phyloP scores from a whole-genome alignment of 2,797 vertebrate species.

The Saxicola maurus region DNA sequence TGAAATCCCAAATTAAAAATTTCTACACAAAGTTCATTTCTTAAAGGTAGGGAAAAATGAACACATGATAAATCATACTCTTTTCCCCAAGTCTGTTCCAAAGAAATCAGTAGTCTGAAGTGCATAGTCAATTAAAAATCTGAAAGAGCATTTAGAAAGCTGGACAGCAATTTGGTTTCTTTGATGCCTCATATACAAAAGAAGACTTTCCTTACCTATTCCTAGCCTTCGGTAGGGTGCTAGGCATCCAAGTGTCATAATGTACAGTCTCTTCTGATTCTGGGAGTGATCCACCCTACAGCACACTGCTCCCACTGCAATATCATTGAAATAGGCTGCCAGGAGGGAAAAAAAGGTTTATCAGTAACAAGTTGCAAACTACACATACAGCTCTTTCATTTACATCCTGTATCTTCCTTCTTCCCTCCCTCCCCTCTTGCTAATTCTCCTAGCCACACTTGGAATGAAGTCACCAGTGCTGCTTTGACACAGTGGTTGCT shows the following conservation, averaged over 20 bases:
- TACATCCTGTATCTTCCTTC: not conserved
- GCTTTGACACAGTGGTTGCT: not conserved
- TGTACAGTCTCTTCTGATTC: slow-evolving; percentile 98
- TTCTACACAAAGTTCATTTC: not conserved
- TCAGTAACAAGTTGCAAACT: not conserved
- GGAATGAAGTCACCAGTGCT: not conserved
- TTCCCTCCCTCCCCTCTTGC: not conserved
- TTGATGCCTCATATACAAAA: not conserved
- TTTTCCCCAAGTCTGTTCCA: not conserved
- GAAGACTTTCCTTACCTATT: slow-evolving; percentile 82
- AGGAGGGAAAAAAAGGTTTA: slow-evolving; percentile 18
- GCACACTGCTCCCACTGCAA: slow-evolving; percentile 96
- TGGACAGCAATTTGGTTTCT: not conserved
- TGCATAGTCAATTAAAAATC: not conserved
- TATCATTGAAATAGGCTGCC: slow-evolving; percentile 98
- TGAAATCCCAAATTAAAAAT: not conserved
- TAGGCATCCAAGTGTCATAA: slow-evolving; percentile 98
- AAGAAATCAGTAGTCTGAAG: not conserved
- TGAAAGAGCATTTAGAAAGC: not conserved
- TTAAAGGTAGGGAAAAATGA: not conserved
- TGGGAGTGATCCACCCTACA: slow-evolving; percentile 98
- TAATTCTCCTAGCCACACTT: not conserved
- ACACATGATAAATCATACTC: not conserved
- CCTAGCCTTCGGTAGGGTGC: slow-evolving; percentile 98
- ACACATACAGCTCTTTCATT: not conserved